These are phyloP conservation scores for Falco cherrug DNA, from an alignment of 2,797 vertebrate species.

Conservation along the genomic window DNA sequence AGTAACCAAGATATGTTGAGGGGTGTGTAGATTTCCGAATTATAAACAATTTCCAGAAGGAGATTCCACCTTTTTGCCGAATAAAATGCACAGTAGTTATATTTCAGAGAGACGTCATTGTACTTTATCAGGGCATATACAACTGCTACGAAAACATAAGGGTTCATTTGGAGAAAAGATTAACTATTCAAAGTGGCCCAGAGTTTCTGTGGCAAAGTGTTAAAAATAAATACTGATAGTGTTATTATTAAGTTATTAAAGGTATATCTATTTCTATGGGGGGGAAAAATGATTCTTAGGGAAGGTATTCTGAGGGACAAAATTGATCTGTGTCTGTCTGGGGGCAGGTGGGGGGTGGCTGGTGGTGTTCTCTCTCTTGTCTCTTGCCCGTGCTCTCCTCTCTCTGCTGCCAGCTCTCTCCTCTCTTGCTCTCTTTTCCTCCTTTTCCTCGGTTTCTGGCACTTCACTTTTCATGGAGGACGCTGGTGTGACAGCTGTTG, in stretches of 20 bases:
- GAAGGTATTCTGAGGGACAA: not conserved
- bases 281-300: not conserved
- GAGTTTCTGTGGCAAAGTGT: not conserved
- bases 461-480: not conserved
- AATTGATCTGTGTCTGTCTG: not conserved
- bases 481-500: not conserved
- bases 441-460: not conserved
- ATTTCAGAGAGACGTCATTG: not conserved
- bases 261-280: not conserved
- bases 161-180: not conserved
- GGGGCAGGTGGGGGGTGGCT: too few species aligned
- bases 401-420: too few species aligned
- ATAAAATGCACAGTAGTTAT: not conserved
- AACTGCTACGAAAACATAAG: not conserved
- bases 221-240: not conserved
- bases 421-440: not conserved
- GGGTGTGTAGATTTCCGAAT: not conserved
- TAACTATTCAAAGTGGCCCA: not conserved
- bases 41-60: not conserved
- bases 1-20: not conserved
- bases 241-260: not conserved
- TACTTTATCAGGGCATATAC: not conserved
- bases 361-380: not conserved
- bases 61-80: not conserved
- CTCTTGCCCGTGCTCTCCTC: too few species aligned